A percentile compares a stretch with the other conserved stretches of the same genome.
Evolutionary conservation across 2,113 vertebrate genomes (phyloP).

Genomic region (Gasterosteus nipponicus): DNA sequence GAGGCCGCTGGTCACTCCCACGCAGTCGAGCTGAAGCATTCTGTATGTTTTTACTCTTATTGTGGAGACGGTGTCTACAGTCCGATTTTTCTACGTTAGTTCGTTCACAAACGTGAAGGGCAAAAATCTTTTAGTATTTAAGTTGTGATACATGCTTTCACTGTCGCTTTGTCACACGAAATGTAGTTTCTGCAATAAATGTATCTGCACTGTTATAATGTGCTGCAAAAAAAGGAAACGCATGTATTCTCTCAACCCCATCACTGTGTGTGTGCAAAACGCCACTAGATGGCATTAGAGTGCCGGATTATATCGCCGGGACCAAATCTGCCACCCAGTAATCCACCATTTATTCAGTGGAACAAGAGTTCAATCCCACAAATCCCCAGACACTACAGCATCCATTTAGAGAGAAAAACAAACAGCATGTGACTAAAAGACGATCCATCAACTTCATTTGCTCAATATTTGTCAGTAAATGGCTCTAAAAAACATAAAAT

Average conservation of each 20-base stretch:
- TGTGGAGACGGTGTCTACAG: conserved; percentile 49
- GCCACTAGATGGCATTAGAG: conserved; percentile 76
- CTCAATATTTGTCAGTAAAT: neutral
- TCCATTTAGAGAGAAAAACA: conserved; percentile 70
- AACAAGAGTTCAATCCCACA: conserved; percentile 72
- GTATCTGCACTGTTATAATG: conserved; percentile 1
- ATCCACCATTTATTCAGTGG: conserved; percentile 54
- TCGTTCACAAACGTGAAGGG: conserved; percentile 21
- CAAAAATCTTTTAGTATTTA: conserved; percentile 41
- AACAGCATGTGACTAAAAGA: conserved; percentile 58
- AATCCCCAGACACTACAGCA: conserved; percentile 64
- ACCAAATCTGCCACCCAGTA: conserved; percentile 30
- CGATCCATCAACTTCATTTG: conserved; percentile 13
- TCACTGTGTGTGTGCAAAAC: neutral
- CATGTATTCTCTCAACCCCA: neutral
- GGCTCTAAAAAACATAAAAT: neutral
- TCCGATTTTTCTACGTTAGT: conserved; percentile 35
- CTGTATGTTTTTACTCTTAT: conserved; percentile 67
- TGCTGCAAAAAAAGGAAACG: neutral
- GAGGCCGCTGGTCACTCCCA: conserved; percentile 61
- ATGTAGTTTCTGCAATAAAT: conserved; percentile 55
- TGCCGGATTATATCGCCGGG: conserved; percentile 13
- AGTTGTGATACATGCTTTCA: conserved; percentile 9
- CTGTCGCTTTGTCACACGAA: conserved; percentile 9
- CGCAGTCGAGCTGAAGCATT: conserved; percentile 72